phyloP scores from a whole-genome alignment of 1,140 invertebrate genomes.

The Drosophila leontia region DNA sequence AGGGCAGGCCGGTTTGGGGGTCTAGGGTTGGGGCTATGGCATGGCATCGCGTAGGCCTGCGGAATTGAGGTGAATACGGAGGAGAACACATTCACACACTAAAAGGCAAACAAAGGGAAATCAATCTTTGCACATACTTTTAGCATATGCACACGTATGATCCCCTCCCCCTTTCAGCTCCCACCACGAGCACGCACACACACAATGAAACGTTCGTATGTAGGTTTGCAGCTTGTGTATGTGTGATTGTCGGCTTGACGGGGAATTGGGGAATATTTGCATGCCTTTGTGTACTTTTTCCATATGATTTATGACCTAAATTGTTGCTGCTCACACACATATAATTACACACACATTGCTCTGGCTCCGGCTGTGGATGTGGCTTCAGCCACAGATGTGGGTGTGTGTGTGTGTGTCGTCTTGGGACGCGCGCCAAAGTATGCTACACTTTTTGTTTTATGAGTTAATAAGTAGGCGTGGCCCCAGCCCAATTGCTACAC shows the following conservation, averaged over 20 bases:
- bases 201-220: neutral
- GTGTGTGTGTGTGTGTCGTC: slow-evolving; percentile 45
- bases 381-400: neutral
- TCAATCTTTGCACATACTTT: slow-evolving; percentile 78
- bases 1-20: neutral
- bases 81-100: slow-evolving; percentile 50
- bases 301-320: slow-evolving; percentile 82
- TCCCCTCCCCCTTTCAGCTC: neutral
- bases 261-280: slow-evolving; percentile 75
- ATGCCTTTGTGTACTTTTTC: slow-evolving; percentile 77
- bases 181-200: slow-evolving; percentile 11
- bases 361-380: neutral
- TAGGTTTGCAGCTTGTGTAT: slow-evolving; percentile 21
- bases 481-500: slow-evolving; percentile 38
- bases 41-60: slow-evolving; percentile 35
- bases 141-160: slow-evolving; percentile 63
- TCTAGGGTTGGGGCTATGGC: neutral
- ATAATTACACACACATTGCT: slow-evolving; percentile 64
- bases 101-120: slow-evolving; percentile 82
- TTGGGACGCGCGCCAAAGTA: slow-evolving; percentile 68
- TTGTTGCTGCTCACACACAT: slow-evolving; percentile 60
- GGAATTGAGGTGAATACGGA: slow-evolving; percentile 69
- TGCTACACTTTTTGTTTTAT: slow-evolving; percentile 75
- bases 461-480: slow-evolving; percentile 68
- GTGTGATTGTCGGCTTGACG: slow-evolving; percentile 12